These are phyloP conservation scores for Hermetia illucens DNA, from an alignment of 1,140 invertebrate species.

Conservation along the genomic window DNA sequence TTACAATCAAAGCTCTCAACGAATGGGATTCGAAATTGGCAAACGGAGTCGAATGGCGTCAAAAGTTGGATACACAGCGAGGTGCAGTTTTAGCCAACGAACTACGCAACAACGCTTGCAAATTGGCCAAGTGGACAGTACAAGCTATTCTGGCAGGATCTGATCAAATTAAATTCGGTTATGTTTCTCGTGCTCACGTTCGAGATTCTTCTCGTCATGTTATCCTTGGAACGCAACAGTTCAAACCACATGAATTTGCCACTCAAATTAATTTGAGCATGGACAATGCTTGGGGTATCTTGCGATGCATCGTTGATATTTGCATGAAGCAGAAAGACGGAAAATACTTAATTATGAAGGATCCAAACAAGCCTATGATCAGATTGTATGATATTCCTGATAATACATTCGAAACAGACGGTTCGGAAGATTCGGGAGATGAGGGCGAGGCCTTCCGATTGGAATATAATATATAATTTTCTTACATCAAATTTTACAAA, in stretches of 20 bases:
- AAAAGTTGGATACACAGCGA: slow-evolving; percentile 92
- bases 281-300: slow-evolving; percentile 98
- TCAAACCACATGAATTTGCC: slow-evolving; percentile 96
- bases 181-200: slow-evolving; percentile 86
- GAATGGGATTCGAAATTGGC: slow-evolving; percentile 96
- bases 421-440: slow-evolving; percentile 81
- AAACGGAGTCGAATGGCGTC: slow-evolving; percentile 95
- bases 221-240: slow-evolving; percentile 96
- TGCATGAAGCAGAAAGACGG: slow-evolving; percentile 97
- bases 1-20: slow-evolving; percentile 95
- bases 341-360: slow-evolving; percentile 97
- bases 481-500: too few relatives aligned
- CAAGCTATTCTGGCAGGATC: slow-evolving; percentile 92
- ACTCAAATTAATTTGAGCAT: slow-evolving; percentile 98
- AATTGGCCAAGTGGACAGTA: slow-evolving; percentile 98
- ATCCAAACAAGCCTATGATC: slow-evolving; percentile 96
- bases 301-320: slow-evolving; percentile 96
- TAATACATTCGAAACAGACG: slow-evolving; percentile 96
- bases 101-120: slow-evolving; percentile 95
- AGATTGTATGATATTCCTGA: slow-evolving; percentile 95
- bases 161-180: slow-evolving; percentile 97
- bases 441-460: slow-evolving; percentile 40
- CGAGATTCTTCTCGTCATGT: slow-evolving; percentile 93
- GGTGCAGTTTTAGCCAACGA: slow-evolving; percentile 98
- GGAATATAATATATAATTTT: too few relatives aligned